A percentile compares a stretch with the other conserved stretches of the same genome.
Evolutionary conservation across 2,797 vertebrate genomes (phyloP).

Genomic region (Jordanella pulchra): DNA sequence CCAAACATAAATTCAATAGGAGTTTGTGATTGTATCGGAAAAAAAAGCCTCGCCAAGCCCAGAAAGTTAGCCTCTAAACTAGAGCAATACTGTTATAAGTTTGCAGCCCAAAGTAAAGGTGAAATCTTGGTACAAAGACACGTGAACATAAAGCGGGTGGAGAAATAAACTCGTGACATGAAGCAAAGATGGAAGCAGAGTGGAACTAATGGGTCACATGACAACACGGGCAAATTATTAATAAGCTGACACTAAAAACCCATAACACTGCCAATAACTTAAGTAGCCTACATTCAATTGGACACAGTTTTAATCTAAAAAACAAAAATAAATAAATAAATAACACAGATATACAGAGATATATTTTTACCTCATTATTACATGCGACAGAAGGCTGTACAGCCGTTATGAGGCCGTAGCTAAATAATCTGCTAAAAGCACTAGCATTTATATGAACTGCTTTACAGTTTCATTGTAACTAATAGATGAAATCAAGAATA

Average conservation of each 20-base stretch:
- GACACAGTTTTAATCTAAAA: neutral
- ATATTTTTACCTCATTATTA: too few species aligned
- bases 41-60: neutral
- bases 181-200: slow-evolving; percentile 25
- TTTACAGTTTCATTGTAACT: neutral
- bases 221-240: slow-evolving; percentile 8
- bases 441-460: accelerated
- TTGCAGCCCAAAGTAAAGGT: neutral
- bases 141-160: neutral
- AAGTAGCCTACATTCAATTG: neutral
- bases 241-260: neutral
- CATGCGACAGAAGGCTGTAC: too few species aligned
- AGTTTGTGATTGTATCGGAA: neutral
- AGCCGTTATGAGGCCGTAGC: accelerated
- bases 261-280: too few species aligned
- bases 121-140: neutral
- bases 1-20: neutral
- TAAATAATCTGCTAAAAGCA: neutral
- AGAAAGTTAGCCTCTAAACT: neutral
- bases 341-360: too few species aligned
- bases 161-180: slow-evolving; percentile 59
- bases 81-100: neutral
- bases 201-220: slow-evolving; percentile 67
- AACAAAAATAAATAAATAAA: too few species aligned
- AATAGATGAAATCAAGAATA: accelerated